These are phyloP conservation scores for Mormyrops attenuatus DNA, from an alignment of 2,797 vertebrate species.

Conservation along the genomic window DNA sequence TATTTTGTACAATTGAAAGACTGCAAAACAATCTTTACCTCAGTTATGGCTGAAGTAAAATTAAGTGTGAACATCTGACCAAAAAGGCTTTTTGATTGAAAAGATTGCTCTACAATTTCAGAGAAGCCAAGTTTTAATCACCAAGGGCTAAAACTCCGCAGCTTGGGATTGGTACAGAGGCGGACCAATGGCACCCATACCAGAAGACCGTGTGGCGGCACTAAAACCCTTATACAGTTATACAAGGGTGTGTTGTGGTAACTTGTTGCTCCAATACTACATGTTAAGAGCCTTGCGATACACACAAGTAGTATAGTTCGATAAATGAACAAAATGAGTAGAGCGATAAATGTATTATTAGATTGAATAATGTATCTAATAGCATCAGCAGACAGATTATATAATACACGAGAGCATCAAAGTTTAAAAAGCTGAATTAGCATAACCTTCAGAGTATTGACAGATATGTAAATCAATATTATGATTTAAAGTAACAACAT, in stretches of 20 bases:
- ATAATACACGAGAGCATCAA: not conserved
- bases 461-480: not conserved
- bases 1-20: not conserved
- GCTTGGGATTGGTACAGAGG: not conserved
- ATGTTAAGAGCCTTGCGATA: not conserved
- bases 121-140: not conserved
- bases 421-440: not conserved
- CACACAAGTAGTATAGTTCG: not conserved
- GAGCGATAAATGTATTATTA: not conserved
- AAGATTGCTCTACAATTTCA: not conserved
- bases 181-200: not conserved
- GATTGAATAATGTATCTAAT: not conserved
- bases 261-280: not conserved
- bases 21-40: conserved; percentile 15
- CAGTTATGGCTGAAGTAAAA: not conserved
- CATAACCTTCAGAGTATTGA: not conserved
- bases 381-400: not conserved
- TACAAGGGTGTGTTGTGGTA: not conserved
- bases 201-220: not conserved
- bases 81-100: not conserved
- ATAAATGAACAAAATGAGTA: not conserved
- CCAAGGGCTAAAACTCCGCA: not conserved
- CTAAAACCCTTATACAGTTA: not conserved
- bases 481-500: no score
- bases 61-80: not conserved